phyloP scores from a whole-genome alignment of 2,113 vertebrate genomes.

The Anhinga rufa region DNA sequence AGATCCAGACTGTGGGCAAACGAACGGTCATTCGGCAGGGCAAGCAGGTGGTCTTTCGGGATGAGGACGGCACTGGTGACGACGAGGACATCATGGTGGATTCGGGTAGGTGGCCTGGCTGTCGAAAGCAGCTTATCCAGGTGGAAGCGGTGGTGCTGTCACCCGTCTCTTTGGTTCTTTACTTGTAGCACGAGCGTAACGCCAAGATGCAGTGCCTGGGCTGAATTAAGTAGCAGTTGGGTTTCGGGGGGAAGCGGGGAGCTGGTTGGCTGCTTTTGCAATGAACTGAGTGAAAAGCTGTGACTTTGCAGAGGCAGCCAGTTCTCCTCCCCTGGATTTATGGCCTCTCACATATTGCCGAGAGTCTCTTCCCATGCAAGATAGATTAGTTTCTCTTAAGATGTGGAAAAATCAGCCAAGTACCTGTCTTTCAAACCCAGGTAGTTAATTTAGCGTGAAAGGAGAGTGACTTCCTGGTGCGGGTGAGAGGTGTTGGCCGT shows the following conservation, averaged over 20 bases:
- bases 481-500: accelerated
- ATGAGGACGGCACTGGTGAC: slow-evolving; percentile 89
- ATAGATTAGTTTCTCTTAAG: neutral
- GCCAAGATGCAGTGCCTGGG: neutral
- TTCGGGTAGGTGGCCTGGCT: slow-evolving; percentile 76
- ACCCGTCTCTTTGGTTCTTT: neutral
- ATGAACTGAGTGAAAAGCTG: neutral
- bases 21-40: slow-evolving; percentile 93
- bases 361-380: neutral
- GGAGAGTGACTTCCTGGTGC: neutral
- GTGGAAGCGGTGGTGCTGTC: accelerated
- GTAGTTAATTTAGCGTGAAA: neutral
- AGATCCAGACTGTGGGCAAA: slow-evolving; percentile 80
- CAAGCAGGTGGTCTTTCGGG: slow-evolving; percentile 96
- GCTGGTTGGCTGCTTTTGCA: neutral
- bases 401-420: neutral
- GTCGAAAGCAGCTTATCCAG: no score
- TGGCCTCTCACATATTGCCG: neutral
- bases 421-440: neutral
- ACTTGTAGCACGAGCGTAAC: no score
- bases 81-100: slow-evolving; percentile 99
- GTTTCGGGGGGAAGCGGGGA: accelerated
- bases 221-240: neutral
- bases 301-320: neutral
- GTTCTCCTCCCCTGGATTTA: neutral